Conservation (phyloP, 2,888 invertebrate species). For the Sinhomidia bicolor region DNA sequence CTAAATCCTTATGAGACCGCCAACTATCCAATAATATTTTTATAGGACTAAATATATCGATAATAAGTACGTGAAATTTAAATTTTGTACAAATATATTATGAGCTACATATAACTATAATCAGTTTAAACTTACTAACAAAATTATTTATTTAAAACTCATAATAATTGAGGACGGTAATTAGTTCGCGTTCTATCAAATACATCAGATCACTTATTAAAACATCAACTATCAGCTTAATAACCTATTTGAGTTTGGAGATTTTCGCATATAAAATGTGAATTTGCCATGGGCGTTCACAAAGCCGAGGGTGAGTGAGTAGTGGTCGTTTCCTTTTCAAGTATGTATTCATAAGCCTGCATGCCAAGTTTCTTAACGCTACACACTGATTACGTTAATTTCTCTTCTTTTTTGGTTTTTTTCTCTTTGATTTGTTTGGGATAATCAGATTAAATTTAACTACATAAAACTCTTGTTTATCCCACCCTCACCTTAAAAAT, state of each 20-base stretch:
- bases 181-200: conserved; percentile 28
- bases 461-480: neutral
- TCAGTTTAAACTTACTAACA: conserved; percentile 34
- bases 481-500: neutral
- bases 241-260: conserved; percentile 32
- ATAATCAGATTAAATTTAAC: neutral
- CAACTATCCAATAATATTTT: conserved; percentile 70
- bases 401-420: neutral
- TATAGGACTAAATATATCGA: conserved; percentile 68
- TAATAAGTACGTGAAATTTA: conserved; percentile 66
- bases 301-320: conserved; percentile 49
- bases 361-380: neutral
- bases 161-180: neutral
- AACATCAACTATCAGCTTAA: conserved; percentile 30
- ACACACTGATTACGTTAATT: neutral
- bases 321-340: conserved; percentile 39
- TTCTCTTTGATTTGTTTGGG: neutral
- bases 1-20: conserved; percentile 81
- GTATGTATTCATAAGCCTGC: conserved; percentile 17
- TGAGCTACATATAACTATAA: conserved; percentile 30
- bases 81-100: conserved; percentile 67
- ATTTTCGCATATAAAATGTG: conserved; percentile 36
- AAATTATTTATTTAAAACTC: neutral
- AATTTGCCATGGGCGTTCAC: conserved; percentile 33
- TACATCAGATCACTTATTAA: conserved; percentile 1